Evolutionary conservation across 1,140 invertebrate genomes (phyloP), one percentile per base, ranked within the genome.

Genomic region (Yoshiicerus persimilis): DNA sequence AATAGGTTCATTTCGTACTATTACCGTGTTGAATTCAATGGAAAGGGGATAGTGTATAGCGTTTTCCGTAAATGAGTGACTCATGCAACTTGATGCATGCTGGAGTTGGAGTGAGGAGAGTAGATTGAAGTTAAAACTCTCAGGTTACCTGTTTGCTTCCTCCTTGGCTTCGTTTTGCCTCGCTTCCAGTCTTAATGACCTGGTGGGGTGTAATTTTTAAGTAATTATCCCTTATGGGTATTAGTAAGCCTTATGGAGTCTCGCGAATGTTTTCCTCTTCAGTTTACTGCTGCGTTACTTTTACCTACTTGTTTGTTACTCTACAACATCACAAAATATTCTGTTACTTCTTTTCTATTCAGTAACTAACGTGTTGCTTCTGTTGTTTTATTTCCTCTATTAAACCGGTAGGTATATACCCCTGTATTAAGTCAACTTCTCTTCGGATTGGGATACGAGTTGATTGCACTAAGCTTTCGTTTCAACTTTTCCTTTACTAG

Each of bases 1-100:
- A 70, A 70, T 70, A 70, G 64, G 64, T 70, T 23, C 39, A 41
- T 41, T 41, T 41, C 39, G 47, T 16, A 56, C 47, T 27, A 70
- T 70, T 70, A 30, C 25, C 62, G 70, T 75, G 13, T 16, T 75
- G 75, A 80, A 80, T 80, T 80, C 75, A 80, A 32, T 32, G 75
- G 75, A 80, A 80, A 80, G 16, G 75, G 32, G 75, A 80, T 56
- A 66, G 66, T 70, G 25, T 70, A 5, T 30, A 38, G 32, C 20
- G 75, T 32, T 77, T 36, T 36, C 20, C 11, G 6, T 80, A 77
- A 70, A 87, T 86, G 86, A 87, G 41, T 38, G 86, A 30, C 86
- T 87, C 86, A 75, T 87, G 86, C 86, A 87, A 75, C 86, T 75
- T 75, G 86, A 75, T 87, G 86, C 86, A 87, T 87, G 86, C 86